These are phyloP conservation scores for Pseudorasbora parva DNA, from an alignment of 2,113 vertebrate species.

Conservation along the genomic window DNA sequence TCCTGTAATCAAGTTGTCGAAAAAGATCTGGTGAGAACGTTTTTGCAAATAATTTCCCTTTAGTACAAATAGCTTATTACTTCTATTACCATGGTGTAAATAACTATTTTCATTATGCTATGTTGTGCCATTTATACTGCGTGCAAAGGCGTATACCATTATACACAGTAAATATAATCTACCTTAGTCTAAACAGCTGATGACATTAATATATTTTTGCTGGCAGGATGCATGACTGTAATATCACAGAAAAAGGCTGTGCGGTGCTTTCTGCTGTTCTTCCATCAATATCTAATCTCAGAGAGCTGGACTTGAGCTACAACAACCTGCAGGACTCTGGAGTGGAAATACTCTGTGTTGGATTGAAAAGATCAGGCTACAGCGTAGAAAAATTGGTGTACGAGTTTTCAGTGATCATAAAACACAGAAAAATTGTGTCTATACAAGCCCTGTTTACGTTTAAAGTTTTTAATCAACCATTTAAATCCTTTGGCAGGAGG, in stretches of 20 bases:
- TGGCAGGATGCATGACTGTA: not conserved
- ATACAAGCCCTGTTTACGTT: not conserved
- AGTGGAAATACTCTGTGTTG: conserved; percentile 13
- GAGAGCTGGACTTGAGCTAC: conserved; percentile 24
- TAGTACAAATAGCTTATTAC: not conserved
- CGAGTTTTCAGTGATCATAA: not conserved
- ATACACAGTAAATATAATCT: not conserved
- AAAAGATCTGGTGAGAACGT: conserved; percentile 38
- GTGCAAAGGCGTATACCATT: not conserved
- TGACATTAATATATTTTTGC: not conserved
- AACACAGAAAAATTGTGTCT: not conserved
- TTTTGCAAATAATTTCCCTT: too few relatives aligned
- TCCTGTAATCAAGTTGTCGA: conserved; percentile 35
- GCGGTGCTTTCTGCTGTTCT: not conserved
- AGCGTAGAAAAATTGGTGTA: not conserved
- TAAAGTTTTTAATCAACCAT: not conserved
- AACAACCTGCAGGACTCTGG: conserved; percentile 22
- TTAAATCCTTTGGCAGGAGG: not conserved
- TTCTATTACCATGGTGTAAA: not conserved
- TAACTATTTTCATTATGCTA: not conserved
- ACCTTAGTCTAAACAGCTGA: not conserved
- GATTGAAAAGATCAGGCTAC: not conserved
- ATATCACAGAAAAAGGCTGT: not conserved
- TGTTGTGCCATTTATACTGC: not conserved
- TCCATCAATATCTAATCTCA: not conserved